Evolutionary conservation across 2,113 vertebrate genomes (phyloP).

Genomic region (Arizona elegans): DNA sequence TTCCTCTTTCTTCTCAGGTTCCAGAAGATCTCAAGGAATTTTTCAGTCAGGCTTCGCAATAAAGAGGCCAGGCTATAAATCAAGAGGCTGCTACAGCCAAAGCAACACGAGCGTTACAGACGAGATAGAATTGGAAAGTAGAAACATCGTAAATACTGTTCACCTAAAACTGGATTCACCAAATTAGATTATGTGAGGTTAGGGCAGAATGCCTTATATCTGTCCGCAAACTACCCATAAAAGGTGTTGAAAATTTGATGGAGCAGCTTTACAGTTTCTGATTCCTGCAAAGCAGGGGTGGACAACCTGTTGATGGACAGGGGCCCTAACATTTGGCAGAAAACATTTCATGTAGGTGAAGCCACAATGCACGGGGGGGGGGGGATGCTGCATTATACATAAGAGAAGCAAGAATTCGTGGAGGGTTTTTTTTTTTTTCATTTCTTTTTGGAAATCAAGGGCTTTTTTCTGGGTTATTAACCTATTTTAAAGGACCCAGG

Average conservation of each 20-base stretch:
- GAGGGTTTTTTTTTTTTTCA: not conserved
- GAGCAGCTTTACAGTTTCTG: not conserved
- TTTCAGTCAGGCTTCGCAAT: not conserved
- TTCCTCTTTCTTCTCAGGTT: not conserved
- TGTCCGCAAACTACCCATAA: not conserved
- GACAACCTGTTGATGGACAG: not conserved
- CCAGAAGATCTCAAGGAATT: constrained; percentile 18
- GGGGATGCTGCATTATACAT: not conserved
- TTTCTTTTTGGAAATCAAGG: not conserved
- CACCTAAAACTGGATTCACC: not conserved
- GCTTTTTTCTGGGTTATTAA: not conserved
- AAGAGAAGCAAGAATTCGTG: not conserved
- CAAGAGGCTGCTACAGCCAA: not conserved
- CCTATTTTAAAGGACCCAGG: not conserved
- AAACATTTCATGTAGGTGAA: not conserved
- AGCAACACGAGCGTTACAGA: not conserved
- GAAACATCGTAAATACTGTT: not conserved
- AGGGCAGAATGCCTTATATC: not conserved
- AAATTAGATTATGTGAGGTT: not conserved
- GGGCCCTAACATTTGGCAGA: not conserved
- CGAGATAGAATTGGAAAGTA: not conserved
- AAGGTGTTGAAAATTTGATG: not conserved
- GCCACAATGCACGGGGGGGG: not conserved
- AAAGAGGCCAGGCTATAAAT: not conserved
- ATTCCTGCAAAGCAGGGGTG: not conserved